A percentile compares a stretch with the other conserved stretches of the same genome.
Conservation (phyloP, 1,140 invertebrate species). For the Steinernema feltiae region DNA sequence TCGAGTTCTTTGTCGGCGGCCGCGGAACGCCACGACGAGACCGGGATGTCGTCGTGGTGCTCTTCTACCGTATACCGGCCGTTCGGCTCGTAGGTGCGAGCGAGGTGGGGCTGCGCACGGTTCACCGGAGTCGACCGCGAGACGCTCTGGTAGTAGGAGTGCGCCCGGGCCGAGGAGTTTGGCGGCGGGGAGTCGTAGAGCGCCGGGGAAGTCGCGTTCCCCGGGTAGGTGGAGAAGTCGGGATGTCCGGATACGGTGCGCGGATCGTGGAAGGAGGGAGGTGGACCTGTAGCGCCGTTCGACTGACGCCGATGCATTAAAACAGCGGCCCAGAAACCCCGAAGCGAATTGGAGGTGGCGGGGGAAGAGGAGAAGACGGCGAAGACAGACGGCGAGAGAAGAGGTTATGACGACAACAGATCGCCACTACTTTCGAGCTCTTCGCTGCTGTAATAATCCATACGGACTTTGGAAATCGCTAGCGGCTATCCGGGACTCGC, state of each 20-base stretch:
- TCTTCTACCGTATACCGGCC: not conserved
- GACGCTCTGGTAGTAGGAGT: conserved; percentile 13
- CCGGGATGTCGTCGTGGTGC: conserved; percentile 3
- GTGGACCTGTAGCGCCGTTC: not conserved
- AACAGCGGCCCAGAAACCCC: not conserved
- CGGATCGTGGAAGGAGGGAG: not conserved
- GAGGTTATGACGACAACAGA: conserved; percentile 11
- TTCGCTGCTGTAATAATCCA: conserved; percentile 4
- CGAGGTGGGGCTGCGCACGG: not conserved
- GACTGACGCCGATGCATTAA: conserved; percentile 8
- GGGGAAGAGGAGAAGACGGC: not conserved
- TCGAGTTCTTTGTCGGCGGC: conserved; percentile 4
- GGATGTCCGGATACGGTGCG: not conserved
- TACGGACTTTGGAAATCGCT: not conserved
- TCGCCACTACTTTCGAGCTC: conserved; percentile 6
- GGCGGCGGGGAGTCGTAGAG: conserved; percentile 5
- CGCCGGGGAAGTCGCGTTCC: not conserved
- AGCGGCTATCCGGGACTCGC: not conserved
- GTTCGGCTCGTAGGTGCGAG: not conserved
- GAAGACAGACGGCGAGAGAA: not conserved
- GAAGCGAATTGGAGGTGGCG: conserved; percentile 1
- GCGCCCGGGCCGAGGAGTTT: not conserved
- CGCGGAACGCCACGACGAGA: not conserved
- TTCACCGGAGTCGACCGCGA: not conserved
- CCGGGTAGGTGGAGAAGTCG: not conserved